Evolutionary conservation across 2,888 invertebrate species (phyloP).

Genomic region (Coenonympha arcania): DNA sequence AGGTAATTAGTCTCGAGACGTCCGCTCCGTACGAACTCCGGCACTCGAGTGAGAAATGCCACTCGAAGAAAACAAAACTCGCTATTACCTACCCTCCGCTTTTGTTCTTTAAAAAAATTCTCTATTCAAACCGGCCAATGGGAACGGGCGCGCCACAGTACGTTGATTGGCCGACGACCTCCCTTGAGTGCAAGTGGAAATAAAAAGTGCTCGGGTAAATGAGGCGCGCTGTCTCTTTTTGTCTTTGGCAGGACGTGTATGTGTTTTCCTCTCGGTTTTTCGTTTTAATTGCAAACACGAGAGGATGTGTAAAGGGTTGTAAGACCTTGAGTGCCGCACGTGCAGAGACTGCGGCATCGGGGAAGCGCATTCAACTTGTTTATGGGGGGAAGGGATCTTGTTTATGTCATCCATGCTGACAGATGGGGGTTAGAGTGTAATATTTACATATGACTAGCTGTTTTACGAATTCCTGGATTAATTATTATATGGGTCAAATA

Average conservation of each 20-base stretch:
- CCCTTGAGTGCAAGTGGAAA: constrained; percentile 65
- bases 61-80: constrained; percentile 71
- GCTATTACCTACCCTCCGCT: constrained; percentile 70
- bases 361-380: constrained; percentile 64
- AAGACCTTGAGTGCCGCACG: constrained; percentile 71
- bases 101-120: constrained; percentile 68
- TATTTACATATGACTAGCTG: constrained; percentile 28
- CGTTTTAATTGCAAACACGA: constrained; percentile 72
- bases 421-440: constrained; percentile 34
- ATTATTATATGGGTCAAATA: constrained; percentile 37
- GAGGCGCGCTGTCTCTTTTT: constrained; percentile 60
- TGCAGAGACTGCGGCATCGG: constrained; percentile 50
- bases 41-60: constrained; percentile 65
- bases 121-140: constrained; percentile 72
- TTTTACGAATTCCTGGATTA: constrained; percentile 29
- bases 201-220: constrained; percentile 71
- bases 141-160: constrained; percentile 60
- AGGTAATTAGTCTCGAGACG: constrained; percentile 68
- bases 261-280: constrained; percentile 57
- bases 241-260: constrained; percentile 39
- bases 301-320: constrained; percentile 70
- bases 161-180: constrained; percentile 74
- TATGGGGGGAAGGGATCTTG: constrained; percentile 54
- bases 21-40: constrained; percentile 53
- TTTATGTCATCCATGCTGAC: constrained; percentile 54